Evolutionary conservation across 2,797 vertebrate species (phyloP), one percentile per base, ranked within the genome.

Genomic region (Aphelocoma californica): DNA sequence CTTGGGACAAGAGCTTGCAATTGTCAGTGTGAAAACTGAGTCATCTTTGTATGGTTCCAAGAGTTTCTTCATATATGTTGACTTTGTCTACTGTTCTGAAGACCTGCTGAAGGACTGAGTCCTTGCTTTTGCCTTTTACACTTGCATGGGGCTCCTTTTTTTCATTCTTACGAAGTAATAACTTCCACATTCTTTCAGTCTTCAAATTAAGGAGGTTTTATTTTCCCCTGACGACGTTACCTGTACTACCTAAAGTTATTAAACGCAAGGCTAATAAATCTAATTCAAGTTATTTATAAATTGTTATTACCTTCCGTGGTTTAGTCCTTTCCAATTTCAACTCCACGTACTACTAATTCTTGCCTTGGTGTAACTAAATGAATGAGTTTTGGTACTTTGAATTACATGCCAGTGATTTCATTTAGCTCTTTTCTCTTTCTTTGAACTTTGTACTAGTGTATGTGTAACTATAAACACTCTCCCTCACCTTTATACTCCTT

Each of bases 151-250:
- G 2, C 18, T 50, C 38, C 58, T 53, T 66, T 61, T 21, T 29
- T 20, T 58, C 45, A 24, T 77, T 94, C 36, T 81, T 90, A 34
- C 5, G 2, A 36, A 12, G 18, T 47, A 75, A 36, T 36, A 62
- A 3, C 20, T 69, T 69, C 12, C 14, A 56, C 2, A 1, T 34
- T 50, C 61, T 79, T 82, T 65, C 31, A 53, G 12, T 38, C 45
- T 71, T 67, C 18, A 24, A 12, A 32, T 78, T 23, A 51, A 6
- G 23, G 80, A 34, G 6, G 5, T 8, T 5, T 71, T 58, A 51
- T 38, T 58, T 40, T 10, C 26, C 45, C 26, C 48, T 42, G 14
- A 29, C 12, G 7, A 3, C 1, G 0, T 32, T 32, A 26, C 7
- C 3, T 40, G 3, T 31, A 34, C 9, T 66, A 61, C 2, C 1